phyloP scores from a whole-genome alignment of 2,113 vertebrate genomes.

The Gnathonemus echidnorhynchus region DNA sequence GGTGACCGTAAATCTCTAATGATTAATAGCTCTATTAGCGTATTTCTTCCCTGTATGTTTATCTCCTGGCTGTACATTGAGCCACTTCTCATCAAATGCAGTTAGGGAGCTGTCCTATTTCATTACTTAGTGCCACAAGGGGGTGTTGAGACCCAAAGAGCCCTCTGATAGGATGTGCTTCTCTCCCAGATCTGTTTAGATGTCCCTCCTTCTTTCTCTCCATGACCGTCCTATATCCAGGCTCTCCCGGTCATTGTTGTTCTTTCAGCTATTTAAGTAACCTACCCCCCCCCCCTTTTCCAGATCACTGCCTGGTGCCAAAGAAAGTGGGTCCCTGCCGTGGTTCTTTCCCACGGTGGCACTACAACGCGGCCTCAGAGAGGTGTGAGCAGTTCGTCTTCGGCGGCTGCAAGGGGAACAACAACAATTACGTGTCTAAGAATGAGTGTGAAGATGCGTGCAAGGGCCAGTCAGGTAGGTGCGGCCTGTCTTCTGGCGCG shows the following conservation, averaged over 20 bases:
- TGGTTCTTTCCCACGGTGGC: constrained; percentile 82
- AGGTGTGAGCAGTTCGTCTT: constrained; percentile 74
- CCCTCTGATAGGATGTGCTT: not conserved
- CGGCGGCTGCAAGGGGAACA: constrained; percentile 83
- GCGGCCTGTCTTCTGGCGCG: not conserved
- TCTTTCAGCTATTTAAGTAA: not conserved
- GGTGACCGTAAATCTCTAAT: not conserved
- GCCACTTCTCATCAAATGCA: not conserved
- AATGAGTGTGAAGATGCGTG: constrained; percentile 77
- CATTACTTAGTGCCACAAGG: not conserved
- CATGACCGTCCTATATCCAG: not conserved
- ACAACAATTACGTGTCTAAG: constrained; percentile 79
- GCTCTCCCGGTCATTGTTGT: not conserved
- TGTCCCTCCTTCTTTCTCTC: not conserved
- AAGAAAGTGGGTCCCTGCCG: constrained; percentile 82
- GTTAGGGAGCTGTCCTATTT: not conserved
- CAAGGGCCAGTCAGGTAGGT: constrained; percentile 40
- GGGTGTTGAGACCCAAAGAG: not conserved
- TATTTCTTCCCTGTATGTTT: not conserved
- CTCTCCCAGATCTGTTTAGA: not conserved
- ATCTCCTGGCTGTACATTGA: not conserved
- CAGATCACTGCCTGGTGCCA: constrained; percentile 81
- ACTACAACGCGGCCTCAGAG: constrained; percentile 66
- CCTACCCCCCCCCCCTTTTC: not conserved
- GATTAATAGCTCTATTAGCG: not conserved